Conservation (phyloP, 2,888 invertebrate species). For the Oeneis ivallda region DNA sequence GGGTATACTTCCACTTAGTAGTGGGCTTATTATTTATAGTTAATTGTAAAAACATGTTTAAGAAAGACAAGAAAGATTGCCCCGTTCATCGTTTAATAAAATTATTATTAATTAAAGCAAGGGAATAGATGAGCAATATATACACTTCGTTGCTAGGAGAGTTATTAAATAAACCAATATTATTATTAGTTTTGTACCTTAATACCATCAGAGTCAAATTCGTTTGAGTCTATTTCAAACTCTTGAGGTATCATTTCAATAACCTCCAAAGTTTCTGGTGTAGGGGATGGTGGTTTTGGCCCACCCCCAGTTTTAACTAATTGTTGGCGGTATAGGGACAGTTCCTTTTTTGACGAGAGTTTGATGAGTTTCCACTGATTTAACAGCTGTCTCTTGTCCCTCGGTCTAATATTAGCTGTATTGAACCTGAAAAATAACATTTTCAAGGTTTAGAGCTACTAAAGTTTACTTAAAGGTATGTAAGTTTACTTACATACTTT, state of each 20-base stretch:
- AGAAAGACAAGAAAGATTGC: too few species aligned
- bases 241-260: background rate
- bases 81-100: too few species aligned
- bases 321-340: background rate
- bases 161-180: background rate
- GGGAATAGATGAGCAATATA: too few species aligned
- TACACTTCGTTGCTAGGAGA: too few species aligned
- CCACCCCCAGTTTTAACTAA: background rate
- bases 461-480: background rate
- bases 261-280: background rate
- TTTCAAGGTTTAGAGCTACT: too few species aligned
- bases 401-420: constrained; percentile 1
- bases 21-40: too few species aligned
- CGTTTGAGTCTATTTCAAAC: background rate
- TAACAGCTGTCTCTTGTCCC: background rate
- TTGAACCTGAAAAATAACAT: background rate
- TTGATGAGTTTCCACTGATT: background rate
- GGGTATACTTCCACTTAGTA: too few species aligned
- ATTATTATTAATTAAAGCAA: too few species aligned
- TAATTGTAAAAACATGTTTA: too few species aligned
- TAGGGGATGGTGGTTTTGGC: background rate
- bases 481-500: background rate
- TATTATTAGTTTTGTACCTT: background rate
- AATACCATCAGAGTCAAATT: background rate
- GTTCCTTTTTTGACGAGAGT: background rate